phyloP scores from a whole-genome alignment of 2,797 vertebrate genomes.

The Pitangus sulphuratus region DNA sequence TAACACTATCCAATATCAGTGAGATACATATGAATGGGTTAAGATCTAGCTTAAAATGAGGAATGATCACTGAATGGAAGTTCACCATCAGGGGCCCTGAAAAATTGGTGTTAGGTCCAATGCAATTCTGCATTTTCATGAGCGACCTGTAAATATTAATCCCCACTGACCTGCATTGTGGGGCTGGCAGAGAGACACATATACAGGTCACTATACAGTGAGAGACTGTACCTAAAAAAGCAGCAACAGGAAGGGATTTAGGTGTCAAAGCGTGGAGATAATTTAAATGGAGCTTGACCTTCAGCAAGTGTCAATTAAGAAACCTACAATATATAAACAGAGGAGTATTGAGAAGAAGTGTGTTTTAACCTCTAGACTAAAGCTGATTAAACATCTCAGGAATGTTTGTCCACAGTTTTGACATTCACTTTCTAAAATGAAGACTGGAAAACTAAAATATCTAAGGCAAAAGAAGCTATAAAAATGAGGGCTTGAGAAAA shows the following conservation, averaged over 20 bases:
- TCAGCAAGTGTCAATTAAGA: background rate
- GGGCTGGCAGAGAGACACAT: background rate
- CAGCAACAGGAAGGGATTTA: background rate
- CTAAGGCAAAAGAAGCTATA: background rate
- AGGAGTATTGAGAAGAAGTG: background rate
- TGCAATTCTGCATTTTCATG: background rate
- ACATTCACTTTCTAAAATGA: background rate
- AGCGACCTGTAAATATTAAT: background rate
- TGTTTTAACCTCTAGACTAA: background rate
- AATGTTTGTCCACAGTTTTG: background rate
- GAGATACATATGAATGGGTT: background rate
- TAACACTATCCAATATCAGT: background rate
- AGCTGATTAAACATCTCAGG: background rate
- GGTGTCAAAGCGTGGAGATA: background rate
- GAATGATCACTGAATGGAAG: background rate
- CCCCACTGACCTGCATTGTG: background rate
- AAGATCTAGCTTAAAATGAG: background rate
- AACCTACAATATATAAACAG: background rate
- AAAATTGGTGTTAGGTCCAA: background rate
- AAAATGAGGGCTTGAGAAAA: background rate
- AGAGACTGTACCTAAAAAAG: background rate
- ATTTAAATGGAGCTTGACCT: background rate
- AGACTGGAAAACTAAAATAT: background rate
- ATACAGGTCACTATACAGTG: background rate
- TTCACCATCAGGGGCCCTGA: background rate